Base-by-base conservation (phyloP, 1,140 invertebrate species). In the Drosophila pseudoobscura region DNA sequence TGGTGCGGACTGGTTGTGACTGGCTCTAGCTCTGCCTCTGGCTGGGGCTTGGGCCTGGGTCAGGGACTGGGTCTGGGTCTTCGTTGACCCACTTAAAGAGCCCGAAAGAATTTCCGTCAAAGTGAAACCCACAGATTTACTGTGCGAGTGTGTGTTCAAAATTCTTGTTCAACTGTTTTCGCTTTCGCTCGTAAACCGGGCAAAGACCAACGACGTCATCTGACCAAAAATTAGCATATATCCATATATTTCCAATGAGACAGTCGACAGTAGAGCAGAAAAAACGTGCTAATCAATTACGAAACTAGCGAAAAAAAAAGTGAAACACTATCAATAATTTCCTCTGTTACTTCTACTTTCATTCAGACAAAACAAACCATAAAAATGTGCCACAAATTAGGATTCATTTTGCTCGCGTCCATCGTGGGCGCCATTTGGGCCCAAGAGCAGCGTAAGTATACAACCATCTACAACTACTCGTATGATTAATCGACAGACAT, bases 211-310 rank as follows among this genome's bases (percentile, higher is more conserved):
- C 41, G 35, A 59, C 78, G 78, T 80, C 78, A 80, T 80, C 58
- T 59, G 44, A 68, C 46, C 41, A 13, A 82, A 13, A 83, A 87
- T 88, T 88, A 88, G 51, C 83, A 87, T 75, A 74, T 58, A 53
- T 43, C 49, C 52, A 68, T 49, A 63, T 50, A 39, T 39, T 13
- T 39, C 8, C 35, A 11, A 39, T 13, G 31, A 44, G 15, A 45
- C 45, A 45, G 41, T 20, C 50, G 54, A 55, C 41, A 20, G 20
- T 20, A 20, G 20, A 11, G 35, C 44, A 51, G 41, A 31, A 41
- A 20, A 47, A 54, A 83, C 85, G 76, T 89, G 87, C 69, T 90
- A 90, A 90, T 82, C 54, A 89, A 78, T 85, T 87, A 88, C 69
- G 75, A 88, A 83, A 88, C 75, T 75, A 50, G 49, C 41, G 22